Percentiles rank a stretch among this genome's conserved stretches.
Evolutionary conservation across 2,888 invertebrate genomes (phyloP).

Genomic region (Leptinotarsa peninsularis): DNA sequence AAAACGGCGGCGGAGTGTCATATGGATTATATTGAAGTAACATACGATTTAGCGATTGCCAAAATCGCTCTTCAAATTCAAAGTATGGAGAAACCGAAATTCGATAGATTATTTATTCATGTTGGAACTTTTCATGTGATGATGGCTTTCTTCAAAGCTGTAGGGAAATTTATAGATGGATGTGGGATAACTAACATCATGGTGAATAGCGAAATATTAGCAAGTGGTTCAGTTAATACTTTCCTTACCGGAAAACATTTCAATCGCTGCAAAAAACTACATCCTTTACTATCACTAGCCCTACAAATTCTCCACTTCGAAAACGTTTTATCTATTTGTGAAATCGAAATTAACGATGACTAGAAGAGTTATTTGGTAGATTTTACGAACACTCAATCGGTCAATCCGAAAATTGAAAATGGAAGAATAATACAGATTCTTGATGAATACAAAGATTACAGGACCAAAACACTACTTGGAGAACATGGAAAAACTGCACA

Average conservation of each 20-base stretch:
- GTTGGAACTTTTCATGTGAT: conserved; percentile 27
- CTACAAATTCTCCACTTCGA: conserved; percentile 23
- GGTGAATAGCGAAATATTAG: conserved; percentile 24
- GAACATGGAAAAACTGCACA: conserved; percentile 57
- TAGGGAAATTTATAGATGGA: conserved; percentile 29
- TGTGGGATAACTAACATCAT: conserved; percentile 25
- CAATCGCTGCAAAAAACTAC: conserved; percentile 12
- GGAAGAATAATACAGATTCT: conserved; percentile 29
- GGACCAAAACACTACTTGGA: conserved; percentile 45
- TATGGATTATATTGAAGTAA: conserved; percentile 10
- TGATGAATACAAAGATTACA: conserved; percentile 16
- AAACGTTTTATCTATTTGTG: conserved; percentile 1
- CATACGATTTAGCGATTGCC: neutral
- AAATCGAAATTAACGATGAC: conserved; percentile 2
- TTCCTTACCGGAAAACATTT: conserved; percentile 26
- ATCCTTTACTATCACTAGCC: conserved; percentile 5
- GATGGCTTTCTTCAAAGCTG: conserved; percentile 26
- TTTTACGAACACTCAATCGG: conserved; percentile 12
- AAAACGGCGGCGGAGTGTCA: conserved; percentile 14
- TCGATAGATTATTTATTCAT: conserved; percentile 21
- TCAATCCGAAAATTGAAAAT: conserved; percentile 21
- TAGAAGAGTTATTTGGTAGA: neutral
- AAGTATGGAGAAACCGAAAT: conserved; percentile 10
- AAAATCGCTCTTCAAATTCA: conserved; percentile 20
- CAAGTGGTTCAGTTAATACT: conserved; percentile 20